Percentiles rank a stretch among this genome's conserved stretches.
phyloP scores from a whole-genome alignment of 64 coral and sea anemone species.

The Astreopora myriophthalma region DNA sequence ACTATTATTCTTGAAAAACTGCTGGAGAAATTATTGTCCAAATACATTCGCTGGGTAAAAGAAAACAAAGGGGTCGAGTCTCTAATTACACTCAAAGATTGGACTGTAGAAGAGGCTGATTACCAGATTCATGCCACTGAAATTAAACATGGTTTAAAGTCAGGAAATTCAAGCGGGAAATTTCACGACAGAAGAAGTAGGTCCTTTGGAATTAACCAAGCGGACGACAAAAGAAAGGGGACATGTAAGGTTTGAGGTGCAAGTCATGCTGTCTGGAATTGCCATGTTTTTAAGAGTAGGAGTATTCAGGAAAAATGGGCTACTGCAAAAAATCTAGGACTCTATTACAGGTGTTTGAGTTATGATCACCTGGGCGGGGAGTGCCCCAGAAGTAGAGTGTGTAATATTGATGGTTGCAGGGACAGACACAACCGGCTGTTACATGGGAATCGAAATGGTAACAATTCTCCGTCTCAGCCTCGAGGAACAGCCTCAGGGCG shows the following conservation, averaged over 20 bases:
- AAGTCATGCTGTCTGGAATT: constrained; percentile 54
- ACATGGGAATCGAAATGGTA: constrained; percentile 2
- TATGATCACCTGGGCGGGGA: constrained; percentile 37
- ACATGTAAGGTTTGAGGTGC: background rate
- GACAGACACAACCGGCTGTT: constrained; percentile 61
- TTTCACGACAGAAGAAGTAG: background rate
- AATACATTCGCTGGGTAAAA: constrained; percentile 18
- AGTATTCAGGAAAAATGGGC: constrained; percentile 50
- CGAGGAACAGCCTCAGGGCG: too few relatives aligned
- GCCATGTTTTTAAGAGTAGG: constrained; percentile 38
- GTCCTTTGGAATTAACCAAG: constrained; percentile 13
- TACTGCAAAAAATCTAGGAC: constrained; percentile 56
- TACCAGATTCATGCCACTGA: constrained; percentile 56
- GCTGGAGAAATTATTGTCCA: constrained; percentile 3
- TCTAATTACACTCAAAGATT: constrained; percentile 56
- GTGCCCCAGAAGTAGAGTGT: constrained; percentile 55
- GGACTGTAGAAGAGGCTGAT: constrained; percentile 40
- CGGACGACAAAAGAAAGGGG: background rate
- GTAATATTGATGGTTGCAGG: constrained; percentile 53
- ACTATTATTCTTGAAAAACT: constrained; percentile 71
- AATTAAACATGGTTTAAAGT: constrained; percentile 18
- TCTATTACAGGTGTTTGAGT: constrained; percentile 53
- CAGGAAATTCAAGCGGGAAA: background rate
- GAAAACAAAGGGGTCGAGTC: constrained; percentile 2
- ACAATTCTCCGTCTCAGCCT: too few relatives aligned